These are phyloP conservation scores for Drosophila testacea DNA, from an alignment of 2,888 invertebrate genomes.

Conservation along the genomic window DNA sequence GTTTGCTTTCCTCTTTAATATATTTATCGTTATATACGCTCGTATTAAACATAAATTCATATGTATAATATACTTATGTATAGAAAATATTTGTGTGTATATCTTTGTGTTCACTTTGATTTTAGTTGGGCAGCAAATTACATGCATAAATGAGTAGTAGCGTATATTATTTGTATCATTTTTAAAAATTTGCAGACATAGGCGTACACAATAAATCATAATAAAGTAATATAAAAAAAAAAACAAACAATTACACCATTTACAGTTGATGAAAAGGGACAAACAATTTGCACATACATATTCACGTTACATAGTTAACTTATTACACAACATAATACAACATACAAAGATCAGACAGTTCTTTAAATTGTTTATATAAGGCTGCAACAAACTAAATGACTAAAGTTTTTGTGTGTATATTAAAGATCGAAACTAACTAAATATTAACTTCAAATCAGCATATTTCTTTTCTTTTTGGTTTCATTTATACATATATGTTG, in stretches of 20 bases:
- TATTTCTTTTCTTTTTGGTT: slow-evolving; percentile 64
- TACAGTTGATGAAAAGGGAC: slow-evolving; percentile 50
- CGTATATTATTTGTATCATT: slow-evolving; percentile 32
- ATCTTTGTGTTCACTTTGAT: slow-evolving; percentile 76
- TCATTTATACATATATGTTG: slow-evolving; percentile 60
- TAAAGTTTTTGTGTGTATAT: slow-evolving; percentile 41
- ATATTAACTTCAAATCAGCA: slow-evolving; percentile 41
- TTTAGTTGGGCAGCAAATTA: slow-evolving; percentile 65
- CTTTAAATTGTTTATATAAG: slow-evolving; percentile 30
- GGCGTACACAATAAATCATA: slow-evolving; percentile 30
- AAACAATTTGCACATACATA: slow-evolving; percentile 58
- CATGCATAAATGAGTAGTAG: slow-evolving; percentile 49
- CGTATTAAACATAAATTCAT: slow-evolving; percentile 28
- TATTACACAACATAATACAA: slow-evolving; percentile 71
- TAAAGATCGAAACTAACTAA: slow-evolving; percentile 47
- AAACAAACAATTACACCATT: slow-evolving; percentile 50
- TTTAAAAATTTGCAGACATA: slow-evolving; percentile 38
- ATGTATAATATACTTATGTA: slow-evolving; percentile 32
- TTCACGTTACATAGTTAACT: slow-evolving; percentile 52
- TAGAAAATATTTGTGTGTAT: slow-evolving; percentile 79
- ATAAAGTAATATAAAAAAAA: slow-evolving; percentile 30
- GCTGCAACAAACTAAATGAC: slow-evolving; percentile 61
- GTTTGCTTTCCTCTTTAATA: slow-evolving; percentile 50
- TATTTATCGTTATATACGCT: slow-evolving; percentile 35
- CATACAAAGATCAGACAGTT: slow-evolving; percentile 65